Evolutionary conservation across 2,113 vertebrate species (phyloP), one percentile per base, ranked within the genome.

Genomic region (Dermatemys mawii): DNA sequence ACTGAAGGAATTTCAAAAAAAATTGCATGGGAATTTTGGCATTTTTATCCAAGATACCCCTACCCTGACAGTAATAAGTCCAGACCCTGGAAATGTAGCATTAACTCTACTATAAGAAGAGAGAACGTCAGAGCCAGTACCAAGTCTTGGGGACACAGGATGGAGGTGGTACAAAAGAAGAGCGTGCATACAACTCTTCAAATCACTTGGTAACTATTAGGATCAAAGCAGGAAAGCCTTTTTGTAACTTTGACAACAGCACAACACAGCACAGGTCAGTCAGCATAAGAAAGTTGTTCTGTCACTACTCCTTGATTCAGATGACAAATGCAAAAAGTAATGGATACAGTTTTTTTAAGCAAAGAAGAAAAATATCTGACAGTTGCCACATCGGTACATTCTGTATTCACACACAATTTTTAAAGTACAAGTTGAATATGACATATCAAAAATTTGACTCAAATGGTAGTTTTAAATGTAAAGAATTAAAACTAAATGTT

Each of bases 231-330:
- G 11, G 19, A 91, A 90, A 54, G 11, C 29, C 5, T 87, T 41
- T 73, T 41, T 26, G 22, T 73, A 41, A 73, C 35, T 60, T 35
- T 67, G 35, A n/a, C 63, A 67, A 19, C 35, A 41, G 38, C 46
- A 70, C 38, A 84, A 35, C 22, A n/a, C n/a, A n/a, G n/a, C 91
- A 53, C 86, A 35, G 73, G 49, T 86, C 78, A 93, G 90, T 3
- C 29, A 53, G 41, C 81, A 24, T 0, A 70, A 19, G 83, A 89
- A 87, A 87, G 10, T 7, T 79, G 44, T 81, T 82, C 79, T 9
- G 54, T 81, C 70, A 89, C 6, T 75, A 11, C 21, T 86, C 78
- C 84, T 54, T 63, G 12, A 76, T 0, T n/a, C 11, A 87, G 93
- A 83, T 53, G 83, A 4, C 29, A 70, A 70, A 26, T 21, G 78